A percentile compares a stretch with the other conserved stretches of the same genome.
These are phyloP conservation scores for Limosa lapponica DNA, from an alignment of 2,797 vertebrate genomes.

Conservation along the genomic window DNA sequence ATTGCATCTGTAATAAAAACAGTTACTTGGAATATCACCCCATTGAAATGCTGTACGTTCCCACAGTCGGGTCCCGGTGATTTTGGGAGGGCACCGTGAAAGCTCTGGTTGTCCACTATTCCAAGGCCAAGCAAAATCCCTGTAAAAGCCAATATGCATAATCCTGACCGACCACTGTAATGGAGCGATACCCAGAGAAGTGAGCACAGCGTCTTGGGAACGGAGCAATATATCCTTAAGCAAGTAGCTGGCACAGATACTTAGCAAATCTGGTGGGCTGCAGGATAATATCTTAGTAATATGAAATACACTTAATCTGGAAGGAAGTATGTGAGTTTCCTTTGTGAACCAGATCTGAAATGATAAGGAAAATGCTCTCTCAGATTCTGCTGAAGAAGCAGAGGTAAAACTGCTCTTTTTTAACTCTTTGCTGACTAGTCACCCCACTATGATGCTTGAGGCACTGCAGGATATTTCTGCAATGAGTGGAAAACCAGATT, in stretches of 20 bases:
- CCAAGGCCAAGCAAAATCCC: neutral
- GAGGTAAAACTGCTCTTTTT: neutral
- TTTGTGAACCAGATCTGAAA: neutral
- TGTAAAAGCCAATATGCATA: neutral
- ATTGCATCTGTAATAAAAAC: conserved; percentile 82
- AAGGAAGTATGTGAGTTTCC: neutral
- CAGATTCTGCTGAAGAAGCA: neutral
- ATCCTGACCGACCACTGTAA: neutral
- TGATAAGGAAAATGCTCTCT: neutral
- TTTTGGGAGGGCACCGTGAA: neutral
- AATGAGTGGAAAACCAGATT: neutral
- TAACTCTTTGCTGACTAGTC: neutral
- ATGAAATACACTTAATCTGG: neutral
- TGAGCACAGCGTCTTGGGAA: neutral
- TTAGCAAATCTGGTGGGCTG: neutral
- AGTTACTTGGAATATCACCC: neutral
- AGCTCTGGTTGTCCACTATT: neutral
- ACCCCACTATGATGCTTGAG: neutral
- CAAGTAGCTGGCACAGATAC: neutral
- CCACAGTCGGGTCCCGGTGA: neutral
- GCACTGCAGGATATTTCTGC: neutral
- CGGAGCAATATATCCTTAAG: neutral
- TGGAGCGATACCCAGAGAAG: neutral
- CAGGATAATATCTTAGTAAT: neutral
- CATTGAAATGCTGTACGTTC: neutral